Conservation (phyloP, 2,888 invertebrate genomes). For the Plemyria rubiginata region DNA sequence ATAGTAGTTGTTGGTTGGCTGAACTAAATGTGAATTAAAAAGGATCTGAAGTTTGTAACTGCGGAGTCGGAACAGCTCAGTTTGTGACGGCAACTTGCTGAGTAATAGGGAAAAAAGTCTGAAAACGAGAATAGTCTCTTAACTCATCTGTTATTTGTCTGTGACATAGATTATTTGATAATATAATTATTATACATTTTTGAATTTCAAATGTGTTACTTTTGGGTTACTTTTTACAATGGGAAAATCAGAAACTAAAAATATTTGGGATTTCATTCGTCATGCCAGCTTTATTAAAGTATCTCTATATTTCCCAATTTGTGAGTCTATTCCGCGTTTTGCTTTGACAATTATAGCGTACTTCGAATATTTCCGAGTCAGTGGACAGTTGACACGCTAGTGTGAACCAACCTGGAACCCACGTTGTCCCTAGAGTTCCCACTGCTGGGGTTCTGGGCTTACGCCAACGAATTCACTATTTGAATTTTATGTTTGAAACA, state of each 20-base stretch:
- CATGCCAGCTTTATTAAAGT: not conserved
- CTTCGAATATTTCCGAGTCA: not conserved
- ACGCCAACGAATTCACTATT: not conserved
- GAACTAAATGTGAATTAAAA: slow-evolving; percentile 29
- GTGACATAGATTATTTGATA: no score
- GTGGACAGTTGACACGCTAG: not conserved
- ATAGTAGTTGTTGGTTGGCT: slow-evolving; percentile 23
- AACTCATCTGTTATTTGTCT: no score
- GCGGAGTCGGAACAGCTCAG: slow-evolving; percentile 24
- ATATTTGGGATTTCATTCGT: not conserved
- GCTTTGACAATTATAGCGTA: not conserved
- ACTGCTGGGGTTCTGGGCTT: not conserved
- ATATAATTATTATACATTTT: no score
- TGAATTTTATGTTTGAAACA: not conserved
- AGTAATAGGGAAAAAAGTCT: slow-evolving; percentile 15
- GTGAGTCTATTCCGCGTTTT: slow-evolving; percentile 1
- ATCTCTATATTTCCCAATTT: not conserved
- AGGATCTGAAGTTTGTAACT: slow-evolving; percentile 22
- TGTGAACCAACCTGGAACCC: not conserved
- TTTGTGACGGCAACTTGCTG: slow-evolving; percentile 25
- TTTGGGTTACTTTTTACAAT: no score
- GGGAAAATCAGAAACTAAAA: no score
- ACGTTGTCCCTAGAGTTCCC: not conserved
- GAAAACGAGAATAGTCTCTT: no score
- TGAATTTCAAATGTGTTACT: no score